A percentile compares a stretch with the other conserved stretches of the same genome.
phyloP scores from a whole-genome alignment of 2,888 invertebrate genomes.

The Gymnoscelis rufifasciata region DNA sequence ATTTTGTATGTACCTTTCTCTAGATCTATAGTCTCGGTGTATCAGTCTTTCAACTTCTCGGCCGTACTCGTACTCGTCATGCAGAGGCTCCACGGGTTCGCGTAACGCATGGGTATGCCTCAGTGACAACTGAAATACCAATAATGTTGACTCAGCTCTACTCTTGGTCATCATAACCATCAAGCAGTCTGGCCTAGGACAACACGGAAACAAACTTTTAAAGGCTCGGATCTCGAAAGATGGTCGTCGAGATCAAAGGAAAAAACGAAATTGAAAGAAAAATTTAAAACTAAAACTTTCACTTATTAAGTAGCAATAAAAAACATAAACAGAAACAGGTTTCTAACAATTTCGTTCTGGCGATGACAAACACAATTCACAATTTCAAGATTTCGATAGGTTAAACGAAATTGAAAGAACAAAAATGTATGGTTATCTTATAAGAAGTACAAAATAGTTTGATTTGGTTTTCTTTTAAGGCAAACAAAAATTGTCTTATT shows the following conservation, averaged over 20 bases:
- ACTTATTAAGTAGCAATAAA: too few relatives aligned
- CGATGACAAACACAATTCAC: too few relatives aligned
- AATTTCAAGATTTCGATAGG: too few relatives aligned
- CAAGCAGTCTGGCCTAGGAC: constrained; percentile 23
- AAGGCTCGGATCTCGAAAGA: constrained; percentile 16
- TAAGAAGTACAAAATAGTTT: too few relatives aligned
- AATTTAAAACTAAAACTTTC: too few relatives aligned
- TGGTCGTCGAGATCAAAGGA: constrained; percentile 10
- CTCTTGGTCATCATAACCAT: constrained; percentile 24
- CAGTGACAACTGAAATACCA: constrained; percentile 62
- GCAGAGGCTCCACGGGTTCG: constrained; percentile 76
- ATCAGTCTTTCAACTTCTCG: constrained; percentile 80
- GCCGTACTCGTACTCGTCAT: constrained; percentile 77
- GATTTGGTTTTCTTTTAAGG: too few relatives aligned
- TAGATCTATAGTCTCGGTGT: constrained; percentile 79
- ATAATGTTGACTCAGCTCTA: constrained; percentile 22
- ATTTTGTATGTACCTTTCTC: constrained; percentile 63
- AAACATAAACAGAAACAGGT: too few relatives aligned
- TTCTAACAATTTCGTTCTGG: too few relatives aligned
- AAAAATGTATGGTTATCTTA: too few relatives aligned
- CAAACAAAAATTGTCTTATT: too few relatives aligned
- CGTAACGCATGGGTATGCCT: constrained; percentile 72
- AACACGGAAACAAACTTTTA: constrained; percentile 21
- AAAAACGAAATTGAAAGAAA: too few relatives aligned
- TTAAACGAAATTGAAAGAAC: too few relatives aligned